Evolutionary conservation across 2,113 vertebrate species (phyloP).

Genomic region (Alexandromys fortis): DNA sequence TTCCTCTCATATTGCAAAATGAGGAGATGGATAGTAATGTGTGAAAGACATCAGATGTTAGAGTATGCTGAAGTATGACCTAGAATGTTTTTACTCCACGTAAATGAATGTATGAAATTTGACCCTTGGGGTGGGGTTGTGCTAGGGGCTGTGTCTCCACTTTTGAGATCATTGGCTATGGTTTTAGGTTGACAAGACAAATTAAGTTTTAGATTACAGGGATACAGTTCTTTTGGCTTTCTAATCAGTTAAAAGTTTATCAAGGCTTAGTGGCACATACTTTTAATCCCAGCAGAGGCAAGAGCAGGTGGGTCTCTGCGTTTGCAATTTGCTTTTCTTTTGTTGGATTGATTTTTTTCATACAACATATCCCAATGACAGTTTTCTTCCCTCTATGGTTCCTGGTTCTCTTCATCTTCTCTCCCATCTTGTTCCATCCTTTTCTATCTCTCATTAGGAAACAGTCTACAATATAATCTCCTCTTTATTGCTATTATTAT

Average conservation of each 20-base stretch:
- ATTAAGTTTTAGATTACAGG: not conserved
- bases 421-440: not conserved
- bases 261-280: not conserved
- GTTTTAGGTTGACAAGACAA: conserved; percentile 31
- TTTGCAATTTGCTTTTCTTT: not conserved
- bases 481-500: no score
- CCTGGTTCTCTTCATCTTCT: not conserved
- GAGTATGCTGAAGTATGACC: not conserved
- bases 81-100: not conserved
- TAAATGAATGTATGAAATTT: not conserved
- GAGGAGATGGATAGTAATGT: not conserved
- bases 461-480: not conserved
- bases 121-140: not conserved
- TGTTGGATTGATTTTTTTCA: not conserved
- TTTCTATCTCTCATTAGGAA: not conserved
- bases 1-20: not conserved
- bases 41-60: not conserved
- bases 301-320: not conserved
- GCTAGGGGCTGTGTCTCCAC: not conserved
- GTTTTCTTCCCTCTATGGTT: not conserved
- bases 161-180: not conserved
- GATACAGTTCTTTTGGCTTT: conserved; percentile 17
- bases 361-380: not conserved
- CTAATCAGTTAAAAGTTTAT: not conserved
- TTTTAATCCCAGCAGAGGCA: not conserved